Conservation (phyloP, 2,113 vertebrate genomes). For the Trogon surrucura region DNA sequence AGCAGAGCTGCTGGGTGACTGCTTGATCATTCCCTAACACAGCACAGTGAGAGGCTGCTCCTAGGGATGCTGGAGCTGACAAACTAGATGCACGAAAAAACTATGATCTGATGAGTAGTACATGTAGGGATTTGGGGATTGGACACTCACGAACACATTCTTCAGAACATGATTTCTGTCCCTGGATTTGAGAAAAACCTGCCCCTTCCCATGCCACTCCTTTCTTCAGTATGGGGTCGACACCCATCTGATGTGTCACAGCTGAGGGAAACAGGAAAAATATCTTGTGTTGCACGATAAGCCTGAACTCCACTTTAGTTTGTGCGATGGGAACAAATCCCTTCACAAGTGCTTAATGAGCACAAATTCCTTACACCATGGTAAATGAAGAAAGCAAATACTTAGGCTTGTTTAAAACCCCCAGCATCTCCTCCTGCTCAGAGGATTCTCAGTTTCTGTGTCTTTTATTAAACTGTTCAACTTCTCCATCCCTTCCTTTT, state of each 20-base stretch:
- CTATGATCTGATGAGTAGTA: not conserved
- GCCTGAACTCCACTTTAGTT: not conserved
- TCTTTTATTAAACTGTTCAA: not conserved
- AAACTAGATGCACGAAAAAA: not conserved
- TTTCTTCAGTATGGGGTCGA: not conserved
- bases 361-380: not conserved
- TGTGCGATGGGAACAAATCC: not conserved
- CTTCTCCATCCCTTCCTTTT: not conserved
- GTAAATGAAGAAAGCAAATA: not conserved
- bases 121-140: not conserved
- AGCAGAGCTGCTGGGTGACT: not conserved
- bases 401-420: not conserved
- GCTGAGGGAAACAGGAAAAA: not conserved
- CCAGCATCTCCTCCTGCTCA: not conserved
- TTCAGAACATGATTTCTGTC: not conserved
- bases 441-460: not conserved
- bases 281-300: not conserved
- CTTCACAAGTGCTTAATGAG: not conserved
- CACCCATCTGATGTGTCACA: not conserved
- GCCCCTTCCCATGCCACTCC: not conserved
- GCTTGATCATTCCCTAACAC: not conserved
- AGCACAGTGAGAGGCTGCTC: not conserved
- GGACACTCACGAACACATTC: not conserved
- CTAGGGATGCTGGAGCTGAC: not conserved
- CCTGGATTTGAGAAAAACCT: not conserved